These are phyloP conservation scores for Drosophila quasianomalipes DNA, from an alignment of 2,888 invertebrate species.

Conservation along the genomic window DNA sequence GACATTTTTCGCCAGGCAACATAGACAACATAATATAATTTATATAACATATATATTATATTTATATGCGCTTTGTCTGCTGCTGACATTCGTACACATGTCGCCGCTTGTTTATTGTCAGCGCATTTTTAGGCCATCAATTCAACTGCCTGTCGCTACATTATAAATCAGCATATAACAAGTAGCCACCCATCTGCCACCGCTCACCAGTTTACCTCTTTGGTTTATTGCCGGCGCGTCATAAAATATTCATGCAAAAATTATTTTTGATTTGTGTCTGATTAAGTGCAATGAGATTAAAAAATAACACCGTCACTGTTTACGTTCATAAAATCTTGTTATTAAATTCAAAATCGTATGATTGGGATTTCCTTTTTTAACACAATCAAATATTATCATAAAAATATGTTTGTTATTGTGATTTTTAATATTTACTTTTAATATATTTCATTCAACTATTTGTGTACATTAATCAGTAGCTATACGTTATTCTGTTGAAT, in stretches of 20 bases:
- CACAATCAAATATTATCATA: neutral
- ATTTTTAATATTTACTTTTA: neutral
- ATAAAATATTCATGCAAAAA: slow-evolving; percentile 58
- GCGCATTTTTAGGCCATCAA: slow-evolving; percentile 50
- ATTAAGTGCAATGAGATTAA: slow-evolving; percentile 63
- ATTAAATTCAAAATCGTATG: slow-evolving; percentile 7
- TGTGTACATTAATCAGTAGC: neutral
- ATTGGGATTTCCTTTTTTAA: neutral
- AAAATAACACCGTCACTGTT: slow-evolving; percentile 15
- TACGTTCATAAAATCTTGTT: slow-evolving; percentile 37
- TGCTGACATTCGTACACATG: slow-evolving; percentile 62
- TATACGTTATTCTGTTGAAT: neutral
- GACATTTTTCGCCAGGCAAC: neutral
- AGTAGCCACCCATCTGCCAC: neutral
- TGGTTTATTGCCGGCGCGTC: slow-evolving; percentile 39
- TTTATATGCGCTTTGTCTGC: slow-evolving; percentile 33
- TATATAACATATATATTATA: slow-evolving; percentile 25
- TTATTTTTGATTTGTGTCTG: slow-evolving; percentile 47
- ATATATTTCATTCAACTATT: neutral
- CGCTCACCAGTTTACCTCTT: slow-evolving; percentile 10
- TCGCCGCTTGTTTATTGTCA: slow-evolving; percentile 58
- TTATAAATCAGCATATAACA: slow-evolving; percentile 68
- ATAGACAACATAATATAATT: slow-evolving; percentile 16
- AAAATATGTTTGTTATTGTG: neutral
- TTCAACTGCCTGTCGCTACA: slow-evolving; percentile 46